Evolutionary conservation across 2,113 vertebrate species (phyloP).

Genomic region (Leiothrix lutea): DNA sequence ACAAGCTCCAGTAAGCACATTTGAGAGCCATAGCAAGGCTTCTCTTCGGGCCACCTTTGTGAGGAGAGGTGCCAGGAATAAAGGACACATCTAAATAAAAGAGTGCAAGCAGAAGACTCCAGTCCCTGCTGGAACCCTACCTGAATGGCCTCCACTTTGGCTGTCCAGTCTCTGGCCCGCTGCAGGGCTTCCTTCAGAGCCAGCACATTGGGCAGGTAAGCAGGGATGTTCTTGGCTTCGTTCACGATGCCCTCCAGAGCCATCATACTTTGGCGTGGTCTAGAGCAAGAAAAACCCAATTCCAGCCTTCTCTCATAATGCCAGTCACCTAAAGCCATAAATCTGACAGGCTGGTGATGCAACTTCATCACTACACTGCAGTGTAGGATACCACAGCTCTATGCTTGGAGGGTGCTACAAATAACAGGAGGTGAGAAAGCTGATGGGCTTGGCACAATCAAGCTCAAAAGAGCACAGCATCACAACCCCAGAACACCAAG

Average conservation of each 20-base stretch:
- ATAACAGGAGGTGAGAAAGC: neutral
- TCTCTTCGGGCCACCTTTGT: neutral
- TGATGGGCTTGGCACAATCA: neutral
- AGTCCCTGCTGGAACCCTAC: slow-evolving; percentile 61
- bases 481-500: neutral
- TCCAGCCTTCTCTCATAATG: slow-evolving; percentile 14
- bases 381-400: neutral
- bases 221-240: slow-evolving; percentile 95
- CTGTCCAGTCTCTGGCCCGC: slow-evolving; percentile 94
- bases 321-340: neutral
- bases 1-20: accelerated
- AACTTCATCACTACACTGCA: neutral
- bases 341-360: neutral
- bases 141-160: slow-evolving; percentile 94
- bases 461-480: neutral
- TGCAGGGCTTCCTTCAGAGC: slow-evolving; percentile 92
- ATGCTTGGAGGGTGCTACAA: neutral
- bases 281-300: slow-evolving; percentile 55
- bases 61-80: neutral
- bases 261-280: slow-evolving; percentile 90
- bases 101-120: neutral
- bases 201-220: slow-evolving; percentile 92
- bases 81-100: neutral
- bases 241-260: slow-evolving; percentile 91
- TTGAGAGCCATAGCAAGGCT: neutral